phyloP scores from a whole-genome alignment of 2,113 vertebrate species.

The Bos indicus region DNA sequence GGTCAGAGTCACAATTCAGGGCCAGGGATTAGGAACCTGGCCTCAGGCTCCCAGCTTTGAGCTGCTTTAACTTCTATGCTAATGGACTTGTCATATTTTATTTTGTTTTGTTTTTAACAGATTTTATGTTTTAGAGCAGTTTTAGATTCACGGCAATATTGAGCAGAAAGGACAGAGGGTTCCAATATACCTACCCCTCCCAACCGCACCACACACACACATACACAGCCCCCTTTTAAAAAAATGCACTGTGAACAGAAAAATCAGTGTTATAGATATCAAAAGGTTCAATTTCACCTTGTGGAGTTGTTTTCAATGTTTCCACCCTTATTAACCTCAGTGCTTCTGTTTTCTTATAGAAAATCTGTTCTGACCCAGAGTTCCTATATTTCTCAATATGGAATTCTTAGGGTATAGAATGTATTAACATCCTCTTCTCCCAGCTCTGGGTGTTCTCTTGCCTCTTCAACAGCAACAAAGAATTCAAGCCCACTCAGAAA shows the following conservation, averaged over 20 bases:
- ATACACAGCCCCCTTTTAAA: not conserved
- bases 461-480: not conserved
- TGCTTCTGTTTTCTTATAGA: not conserved
- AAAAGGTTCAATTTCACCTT: not conserved
- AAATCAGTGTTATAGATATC: not conserved
- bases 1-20: not conserved
- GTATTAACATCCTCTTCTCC: not conserved
- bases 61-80: not conserved
- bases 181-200: not conserved
- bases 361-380: not conserved
- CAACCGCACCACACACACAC: not conserved
- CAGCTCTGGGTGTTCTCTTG: not conserved
- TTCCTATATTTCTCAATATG: not conserved
- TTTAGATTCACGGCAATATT: constrained; percentile 1
- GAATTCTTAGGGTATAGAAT: not conserved
- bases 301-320: not conserved
- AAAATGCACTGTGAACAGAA: not conserved
- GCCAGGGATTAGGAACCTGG: not conserved
- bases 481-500: not conserved
- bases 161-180: not conserved
- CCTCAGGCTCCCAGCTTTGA: not conserved
- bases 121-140: not conserved
- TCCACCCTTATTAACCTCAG: not conserved
- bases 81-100: not conserved
- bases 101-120: not conserved